Base-by-base conservation (phyloP, 2,888 invertebrate species). In the Scaptomyza flava region DNA sequence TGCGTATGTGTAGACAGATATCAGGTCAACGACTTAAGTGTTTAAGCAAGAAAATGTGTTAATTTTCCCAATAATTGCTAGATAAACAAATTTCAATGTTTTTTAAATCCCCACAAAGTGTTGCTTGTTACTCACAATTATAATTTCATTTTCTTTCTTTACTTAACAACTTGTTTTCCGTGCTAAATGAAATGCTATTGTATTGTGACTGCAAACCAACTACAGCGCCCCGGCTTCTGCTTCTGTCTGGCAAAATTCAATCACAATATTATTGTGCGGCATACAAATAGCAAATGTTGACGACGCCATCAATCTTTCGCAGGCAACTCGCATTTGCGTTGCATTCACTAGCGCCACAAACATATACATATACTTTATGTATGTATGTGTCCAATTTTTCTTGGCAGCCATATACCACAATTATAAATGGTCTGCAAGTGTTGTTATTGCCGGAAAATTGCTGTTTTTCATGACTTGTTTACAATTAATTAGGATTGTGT, bases 211-310 rank as follows among this genome's bases (percentile, higher is more conserved):
- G 51, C 62, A 61, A 52, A 42, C 45, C 47, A 23, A 23, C 9
- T n/a, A 36, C 27, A 33, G 14, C 17, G 27, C 11, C 30, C 11
- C 30, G 27, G 2, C 43, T 50, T 12, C 33, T 20, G 31, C 47
- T 17, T 31, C n/a, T 30, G 53, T 30, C 30, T 43, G 56, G 69
- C 51, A 63, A 79, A 38, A 85, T 63, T 85, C 82, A 85, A 87
- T 82, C 82, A 82, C 70, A 82, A 85, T 85, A 76, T 87, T 76
- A 87, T 82, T 87, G 79, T 79, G 58, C 63, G 66, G 54, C 54
- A 56, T 59, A 69, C 86, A 79, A 81, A 84, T 78, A 75, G 67
- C 61, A 72, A 81, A 62, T 65, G 82, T 76, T 72, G 72, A 51
- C 85, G 64, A 69, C 61, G 72, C 30, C 68, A 57, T 87, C 84